Conservation (phyloP, 2,113 vertebrate species). For the Acinonyx jubatus region DNA sequence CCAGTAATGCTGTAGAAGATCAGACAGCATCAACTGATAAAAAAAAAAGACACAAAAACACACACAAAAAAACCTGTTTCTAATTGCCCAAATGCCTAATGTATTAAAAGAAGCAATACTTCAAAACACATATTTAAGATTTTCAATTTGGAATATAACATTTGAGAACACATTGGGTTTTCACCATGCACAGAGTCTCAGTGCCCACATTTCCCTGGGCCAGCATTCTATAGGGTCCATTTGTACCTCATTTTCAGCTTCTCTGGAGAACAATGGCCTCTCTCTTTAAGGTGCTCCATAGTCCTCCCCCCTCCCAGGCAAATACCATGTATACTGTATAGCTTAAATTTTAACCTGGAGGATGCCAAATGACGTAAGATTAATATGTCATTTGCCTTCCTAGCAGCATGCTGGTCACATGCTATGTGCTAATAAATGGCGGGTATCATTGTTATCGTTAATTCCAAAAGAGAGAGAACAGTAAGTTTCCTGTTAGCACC, state of each 20-base stretch:
- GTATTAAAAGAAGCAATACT: background rate
- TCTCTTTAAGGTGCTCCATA: background rate
- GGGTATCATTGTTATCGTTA: background rate
- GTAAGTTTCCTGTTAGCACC: background rate
- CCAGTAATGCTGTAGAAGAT: background rate
- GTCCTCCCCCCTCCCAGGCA: background rate
- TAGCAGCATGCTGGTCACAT: background rate
- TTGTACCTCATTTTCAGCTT: background rate
- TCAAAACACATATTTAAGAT: background rate
- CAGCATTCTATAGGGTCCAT: background rate
- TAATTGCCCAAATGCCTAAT: background rate
- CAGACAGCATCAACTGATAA: background rate
- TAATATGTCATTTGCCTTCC: background rate
- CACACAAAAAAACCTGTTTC: background rate
- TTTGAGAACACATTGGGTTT: background rate
- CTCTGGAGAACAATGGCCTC: background rate
- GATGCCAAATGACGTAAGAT: background rate
- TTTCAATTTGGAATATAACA: background rate
- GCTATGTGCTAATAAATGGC: background rate
- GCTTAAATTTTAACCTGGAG: background rate
- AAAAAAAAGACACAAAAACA: too few relatives aligned
- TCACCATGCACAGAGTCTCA: background rate
- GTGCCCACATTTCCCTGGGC: background rate
- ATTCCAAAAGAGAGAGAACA: background rate
- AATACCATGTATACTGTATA: background rate